Percentiles rank a stretch among this genome's conserved stretches.
Evolutionary conservation across 2,888 invertebrate genomes (phyloP).

Genomic region (Harmothoe impar): DNA sequence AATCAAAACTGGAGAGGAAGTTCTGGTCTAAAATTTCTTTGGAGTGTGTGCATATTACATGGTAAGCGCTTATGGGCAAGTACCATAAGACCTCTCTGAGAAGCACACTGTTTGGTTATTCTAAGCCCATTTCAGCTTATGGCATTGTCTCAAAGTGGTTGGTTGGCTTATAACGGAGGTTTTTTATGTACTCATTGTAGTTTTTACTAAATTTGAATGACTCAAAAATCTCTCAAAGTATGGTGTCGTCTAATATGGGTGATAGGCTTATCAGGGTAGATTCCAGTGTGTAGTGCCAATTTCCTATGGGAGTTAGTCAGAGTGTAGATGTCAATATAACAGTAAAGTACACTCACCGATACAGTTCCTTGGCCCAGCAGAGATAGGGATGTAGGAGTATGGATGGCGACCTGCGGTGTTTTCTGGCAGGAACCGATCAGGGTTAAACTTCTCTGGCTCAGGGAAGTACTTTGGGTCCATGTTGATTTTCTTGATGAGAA

Average conservation of each 20-base stretch:
- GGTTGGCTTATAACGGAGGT: too few relatives aligned
- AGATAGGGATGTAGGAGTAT: constrained; percentile 84
- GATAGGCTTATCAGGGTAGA: background rate
- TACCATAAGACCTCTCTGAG: too few relatives aligned
- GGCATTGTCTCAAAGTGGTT: too few relatives aligned
- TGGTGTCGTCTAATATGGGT: background rate
- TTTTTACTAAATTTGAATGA: background rate
- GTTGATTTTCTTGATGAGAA: constrained; percentile 84
- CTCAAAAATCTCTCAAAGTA: background rate
- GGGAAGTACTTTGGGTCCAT: constrained; percentile 87
- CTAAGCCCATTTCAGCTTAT: too few relatives aligned
- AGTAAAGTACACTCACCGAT: too few relatives aligned
- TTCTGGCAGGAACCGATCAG: constrained; percentile 90
- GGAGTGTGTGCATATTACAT: background rate
- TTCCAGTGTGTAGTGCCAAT: background rate
- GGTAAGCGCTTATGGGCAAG: background rate
- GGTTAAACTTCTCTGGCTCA: constrained; percentile 89
- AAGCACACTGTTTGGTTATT: too few relatives aligned
- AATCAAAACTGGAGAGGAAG: background rate
- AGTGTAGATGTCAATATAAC: background rate
- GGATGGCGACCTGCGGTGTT: constrained; percentile 89
- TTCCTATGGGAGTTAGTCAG: background rate
- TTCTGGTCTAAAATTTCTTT: background rate
- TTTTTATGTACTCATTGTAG: background rate
- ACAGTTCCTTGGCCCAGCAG: constrained; percentile 84